Conservation (phyloP, 2,797 vertebrate species). For the Distichodus sexfasciatus region DNA sequence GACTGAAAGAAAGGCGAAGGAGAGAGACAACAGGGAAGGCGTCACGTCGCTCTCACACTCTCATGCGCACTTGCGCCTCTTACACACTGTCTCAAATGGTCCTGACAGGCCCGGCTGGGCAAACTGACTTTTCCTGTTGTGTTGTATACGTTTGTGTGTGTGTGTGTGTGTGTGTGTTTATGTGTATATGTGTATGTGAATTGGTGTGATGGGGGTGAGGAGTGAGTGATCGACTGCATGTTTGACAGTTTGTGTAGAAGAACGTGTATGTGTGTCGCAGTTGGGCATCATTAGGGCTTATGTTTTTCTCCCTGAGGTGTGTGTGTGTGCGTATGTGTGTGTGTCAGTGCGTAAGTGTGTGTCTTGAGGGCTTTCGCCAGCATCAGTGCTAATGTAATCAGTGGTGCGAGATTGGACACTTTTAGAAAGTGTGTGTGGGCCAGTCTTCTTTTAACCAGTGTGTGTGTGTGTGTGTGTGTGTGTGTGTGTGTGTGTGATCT, state of each 20-base stretch:
- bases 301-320: background rate
- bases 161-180: background rate
- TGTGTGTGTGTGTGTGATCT: background rate
- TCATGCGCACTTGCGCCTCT: no score
- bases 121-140: conserved; percentile 45
- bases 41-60: background rate
- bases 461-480: background rate
- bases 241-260: background rate
- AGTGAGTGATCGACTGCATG: background rate
- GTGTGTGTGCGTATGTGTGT: conserved; percentile 12
- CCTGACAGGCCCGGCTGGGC: background rate
- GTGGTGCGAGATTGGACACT: conserved; percentile 7
- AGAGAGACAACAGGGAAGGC: background rate
- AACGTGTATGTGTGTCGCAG: background rate
- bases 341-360: background rate
- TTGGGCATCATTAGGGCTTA: background rate
- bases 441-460: background rate
- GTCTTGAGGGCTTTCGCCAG: background rate
- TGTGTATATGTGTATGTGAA: conserved; percentile 3
- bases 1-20: no score
- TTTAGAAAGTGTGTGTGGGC: background rate
- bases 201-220: background rate
- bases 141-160: background rate
- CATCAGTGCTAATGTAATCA: background rate
- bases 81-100: background rate